Evolutionary conservation across 2,113 vertebrate genomes (phyloP), one percentile per base, ranked within the genome.

Genomic region (Recurvirostra avosetta): DNA sequence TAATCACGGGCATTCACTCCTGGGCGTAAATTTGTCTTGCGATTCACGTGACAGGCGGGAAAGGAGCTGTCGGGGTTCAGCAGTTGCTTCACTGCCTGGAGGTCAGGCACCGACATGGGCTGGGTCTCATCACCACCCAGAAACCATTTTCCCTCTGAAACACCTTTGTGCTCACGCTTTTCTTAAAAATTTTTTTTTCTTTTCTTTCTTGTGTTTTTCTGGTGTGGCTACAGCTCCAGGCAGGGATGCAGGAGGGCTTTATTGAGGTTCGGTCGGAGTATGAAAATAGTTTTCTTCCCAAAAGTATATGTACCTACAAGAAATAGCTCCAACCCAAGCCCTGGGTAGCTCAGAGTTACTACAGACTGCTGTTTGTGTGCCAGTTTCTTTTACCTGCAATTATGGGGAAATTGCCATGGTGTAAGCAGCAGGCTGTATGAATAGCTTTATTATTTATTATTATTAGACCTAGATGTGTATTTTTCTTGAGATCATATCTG

Each of bases 381-480:
- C 65, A 4, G 4, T 91, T 92, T 81, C 95, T 93, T 88, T 27
- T 72, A 83, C 95, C 91, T 95, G 86, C 92, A 97, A 92, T 96
- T 95, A 97, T 6, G 56, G 83, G 86, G 88, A 95, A 96, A 95
- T 91, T 89, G 83, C 94, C 73, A 71, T 93, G 68, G 0, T 91
- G 91, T 87, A 96, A 94, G 94, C 95, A 97, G 86, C 13, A 7
- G 41, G 71, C 94, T 70, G 74, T n/a, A 95, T 97, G 92, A 97
- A 97, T 97, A 95, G 86, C 91, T 87, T 79, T 55, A 96, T 94
- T 97, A 97, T 97, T 97, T 97, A 86, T 94, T 97, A 90, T 96
- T 96, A 92, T 95, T 96, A 96, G 86, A 27, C 89, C 91, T 87
- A 92, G 77, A 91, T 78, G 92, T 92, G 83, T 96, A 80, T 96